Evolutionary conservation across 35 echinoderm and acorn worm genomes (phyloP).

Genomic region (Chiridota heheva): DNA sequence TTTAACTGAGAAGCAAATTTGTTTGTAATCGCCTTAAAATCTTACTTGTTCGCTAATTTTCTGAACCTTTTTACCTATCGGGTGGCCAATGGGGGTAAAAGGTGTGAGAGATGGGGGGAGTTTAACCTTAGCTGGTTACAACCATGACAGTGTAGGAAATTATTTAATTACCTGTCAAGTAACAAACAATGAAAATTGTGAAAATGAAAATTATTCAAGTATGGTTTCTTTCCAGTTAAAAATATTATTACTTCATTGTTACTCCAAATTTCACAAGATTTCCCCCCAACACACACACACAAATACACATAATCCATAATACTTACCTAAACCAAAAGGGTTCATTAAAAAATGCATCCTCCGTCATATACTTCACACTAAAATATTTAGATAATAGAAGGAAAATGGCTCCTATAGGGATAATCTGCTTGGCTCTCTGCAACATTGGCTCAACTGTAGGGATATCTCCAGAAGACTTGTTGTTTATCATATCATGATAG

Average conservation of each 20-base stretch:
- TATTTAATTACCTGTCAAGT: too few species aligned
- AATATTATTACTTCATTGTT: too few species aligned
- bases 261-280: too few species aligned
- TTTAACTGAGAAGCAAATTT: neutral
- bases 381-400: constrained; percentile 61
- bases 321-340: constrained; percentile 78
- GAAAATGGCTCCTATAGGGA: constrained; percentile 47
- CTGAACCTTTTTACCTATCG: neutral
- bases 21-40: neutral
- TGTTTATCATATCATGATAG: constrained; percentile 78
- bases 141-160: too few species aligned
- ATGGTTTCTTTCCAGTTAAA: too few species aligned
- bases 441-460: constrained; percentile 63
- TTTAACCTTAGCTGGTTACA: too few species aligned
- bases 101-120: too few species aligned
- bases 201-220: too few species aligned
- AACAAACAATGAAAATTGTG: too few species aligned
- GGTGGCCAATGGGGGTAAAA: too few species aligned
- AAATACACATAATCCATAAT: neutral
- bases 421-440: constrained; percentile 53
- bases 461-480: constrained; percentile 44
- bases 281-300: too few species aligned
- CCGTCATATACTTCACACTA: constrained; percentile 45
- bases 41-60: neutral
- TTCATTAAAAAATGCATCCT: constrained; percentile 77